A percentile compares a stretch with the other conserved stretches of the same genome.
Conservation (phyloP, 1,140 invertebrate species). For the Goniozus legneri region DNA sequence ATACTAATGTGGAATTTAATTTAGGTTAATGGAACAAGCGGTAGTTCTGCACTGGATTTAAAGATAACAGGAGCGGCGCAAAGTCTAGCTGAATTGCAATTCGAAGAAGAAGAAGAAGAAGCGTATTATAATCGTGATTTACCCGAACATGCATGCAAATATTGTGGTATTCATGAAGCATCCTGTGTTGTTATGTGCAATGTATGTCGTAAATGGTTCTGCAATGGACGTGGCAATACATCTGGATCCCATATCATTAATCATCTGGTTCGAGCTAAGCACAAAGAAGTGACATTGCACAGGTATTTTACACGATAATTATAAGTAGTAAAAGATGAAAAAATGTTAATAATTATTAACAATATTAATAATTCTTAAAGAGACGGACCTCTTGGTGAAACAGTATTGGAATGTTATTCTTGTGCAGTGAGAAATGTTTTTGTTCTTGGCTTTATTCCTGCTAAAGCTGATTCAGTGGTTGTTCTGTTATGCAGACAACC, state of each 20-base stretch:
- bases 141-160: constrained; percentile 94
- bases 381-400: constrained; percentile 96
- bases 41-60: constrained; percentile 52
- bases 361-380: constrained; percentile 44
- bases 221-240: constrained; percentile 97
- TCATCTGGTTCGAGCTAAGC: constrained; percentile 95
- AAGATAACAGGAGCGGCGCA: constrained; percentile 71
- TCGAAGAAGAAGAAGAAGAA: constrained; percentile 89
- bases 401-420: constrained; percentile 96
- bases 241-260: constrained; percentile 99
- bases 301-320: constrained; percentile 44
- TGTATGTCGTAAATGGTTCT: constrained; percentile 99
- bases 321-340: not conserved
- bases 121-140: constrained; percentile 86
- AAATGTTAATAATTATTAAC: not conserved
- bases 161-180: constrained; percentile 98
- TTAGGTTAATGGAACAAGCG: constrained; percentile 64
- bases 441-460: constrained; percentile 97
- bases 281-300: constrained; percentile 98
- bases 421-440: constrained; percentile 98
- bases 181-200: constrained; percentile 98
- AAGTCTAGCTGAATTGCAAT: constrained; percentile 77
- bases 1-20: no score
- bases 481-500: constrained; percentile 96
- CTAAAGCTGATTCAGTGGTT: constrained; percentile 99